Base-by-base conservation (phyloP, 2,888 invertebrate species). In the Tromatobia lineatoria region DNA sequence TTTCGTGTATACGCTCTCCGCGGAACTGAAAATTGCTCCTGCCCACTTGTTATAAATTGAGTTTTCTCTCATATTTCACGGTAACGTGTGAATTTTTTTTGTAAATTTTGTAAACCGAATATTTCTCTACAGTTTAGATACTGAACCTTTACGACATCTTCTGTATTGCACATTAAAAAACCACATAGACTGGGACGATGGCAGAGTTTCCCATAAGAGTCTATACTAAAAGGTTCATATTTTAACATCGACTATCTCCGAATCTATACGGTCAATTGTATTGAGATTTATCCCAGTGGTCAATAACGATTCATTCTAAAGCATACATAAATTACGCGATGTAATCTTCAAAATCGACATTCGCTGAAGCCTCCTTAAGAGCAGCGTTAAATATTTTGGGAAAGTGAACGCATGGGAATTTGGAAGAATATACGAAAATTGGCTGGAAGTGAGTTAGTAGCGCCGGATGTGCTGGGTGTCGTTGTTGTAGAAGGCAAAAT, bases 51-150 rank as follows among this genome's bases (percentile, higher is more conserved):
- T 23, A 23, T 20, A 54, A 54, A 23, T 54, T 23, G 54, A 20
- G 23, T 20, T 54, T 54, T 54, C 54, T 54, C 54, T 8, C 23
- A 23, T 54, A 54, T 23, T 23, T 54, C 23, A 23, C 54, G 54
- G 54, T 54, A 20, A 54, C 1, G 54, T 54, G 54, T 25, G 15
- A 57, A 57, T 25, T 57, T 7, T 57, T 2, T 25, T 57, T 57
- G 10, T 18, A 42, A 42, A 42, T 64, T 42, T 64, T 64, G n/a
- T 64, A 64, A 11, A 64, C 42, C 64, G 64, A 42, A 64, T 18
- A 64, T 42, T 64, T 64, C 54, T 54, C 25, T 71, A 66, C 74
- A 52, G 73, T 38, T 45, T 20, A 42, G 70, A 64, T 54, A 66
- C 47, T 34, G 77, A 54, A 20, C 1, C 47, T 64, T 64, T 18